phyloP scores from a whole-genome alignment of 1,140 invertebrate species.

The Papilio polytes region DNA sequence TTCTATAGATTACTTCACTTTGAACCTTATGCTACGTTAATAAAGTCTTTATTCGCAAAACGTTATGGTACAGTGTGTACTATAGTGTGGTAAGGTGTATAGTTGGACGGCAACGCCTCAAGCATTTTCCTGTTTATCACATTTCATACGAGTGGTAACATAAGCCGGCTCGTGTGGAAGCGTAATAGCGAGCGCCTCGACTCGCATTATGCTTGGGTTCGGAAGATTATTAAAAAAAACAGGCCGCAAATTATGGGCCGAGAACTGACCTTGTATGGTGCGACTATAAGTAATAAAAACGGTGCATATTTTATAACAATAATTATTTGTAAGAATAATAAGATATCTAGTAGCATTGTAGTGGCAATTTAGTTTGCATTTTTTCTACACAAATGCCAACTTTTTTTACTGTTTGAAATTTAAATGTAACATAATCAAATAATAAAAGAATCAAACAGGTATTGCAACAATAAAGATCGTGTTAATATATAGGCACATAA shows the following conservation, averaged over 20 bases:
- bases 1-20: neutral
- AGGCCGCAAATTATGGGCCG: neutral
- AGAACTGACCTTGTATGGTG: slow-evolving; percentile 13
- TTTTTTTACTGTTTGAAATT: neutral
- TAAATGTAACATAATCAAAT: neutral
- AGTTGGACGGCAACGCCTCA: slow-evolving; percentile 49
- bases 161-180: slow-evolving; percentile 56
- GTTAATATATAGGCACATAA: slow-evolving; percentile 16
- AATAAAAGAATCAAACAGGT: neutral
- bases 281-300: slow-evolving; percentile 7
- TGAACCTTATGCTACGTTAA: neutral
- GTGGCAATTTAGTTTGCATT: neutral
- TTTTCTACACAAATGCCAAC: neutral
- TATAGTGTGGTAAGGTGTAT: slow-evolving; percentile 9
- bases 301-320: neutral
- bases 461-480: neutral
- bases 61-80: neutral
- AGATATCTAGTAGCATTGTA: neutral
- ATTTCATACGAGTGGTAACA: slow-evolving; percentile 52
- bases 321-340: neutral
- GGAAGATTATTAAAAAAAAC: slow-evolving; percentile 8
- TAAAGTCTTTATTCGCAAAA: neutral
- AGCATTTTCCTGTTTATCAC: slow-evolving; percentile 64
- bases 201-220: neutral
- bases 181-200: slow-evolving; percentile 51